phyloP scores from a whole-genome alignment of 2,113 vertebrate species.

The Psittacula cyanocephala region DNA sequence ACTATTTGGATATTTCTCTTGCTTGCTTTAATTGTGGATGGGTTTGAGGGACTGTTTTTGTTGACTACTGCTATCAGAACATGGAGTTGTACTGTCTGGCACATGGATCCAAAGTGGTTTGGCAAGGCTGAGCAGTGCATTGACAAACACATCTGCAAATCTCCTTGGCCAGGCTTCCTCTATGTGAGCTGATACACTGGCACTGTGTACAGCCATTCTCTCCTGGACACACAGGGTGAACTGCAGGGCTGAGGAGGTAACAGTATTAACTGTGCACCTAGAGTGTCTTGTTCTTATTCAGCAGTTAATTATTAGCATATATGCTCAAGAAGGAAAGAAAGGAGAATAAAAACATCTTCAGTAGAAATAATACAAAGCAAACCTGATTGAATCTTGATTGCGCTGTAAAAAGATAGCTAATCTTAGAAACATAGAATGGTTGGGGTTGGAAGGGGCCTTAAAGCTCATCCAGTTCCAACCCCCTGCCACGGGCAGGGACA shows the following conservation, averaged over 20 bases:
- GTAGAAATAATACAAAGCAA: background rate
- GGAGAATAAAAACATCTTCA: background rate
- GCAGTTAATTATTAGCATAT: background rate
- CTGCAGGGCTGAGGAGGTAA: background rate
- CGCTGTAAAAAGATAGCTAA: background rate
- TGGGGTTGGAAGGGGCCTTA: background rate
- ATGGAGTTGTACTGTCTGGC: background rate
- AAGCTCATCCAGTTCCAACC: background rate
- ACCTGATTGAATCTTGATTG: background rate
- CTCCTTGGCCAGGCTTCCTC: background rate
- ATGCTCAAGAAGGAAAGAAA: conserved; percentile 1
- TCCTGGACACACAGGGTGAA: background rate
- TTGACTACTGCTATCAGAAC: background rate
- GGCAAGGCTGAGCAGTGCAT: background rate
- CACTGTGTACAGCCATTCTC: background rate
- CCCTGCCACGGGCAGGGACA: background rate
- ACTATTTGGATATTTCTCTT: background rate
- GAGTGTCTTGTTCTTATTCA: background rate
- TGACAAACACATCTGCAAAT: background rate
- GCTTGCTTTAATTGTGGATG: background rate
- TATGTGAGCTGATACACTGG: accelerated
- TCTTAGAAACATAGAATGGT: background rate
- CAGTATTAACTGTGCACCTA: too few relatives aligned
- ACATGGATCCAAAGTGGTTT: background rate
- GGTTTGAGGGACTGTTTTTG: background rate